These are phyloP conservation scores for Ganaspis sp. DNA, from an alignment of 1,140 invertebrate genomes.

Conservation along the genomic window DNA sequence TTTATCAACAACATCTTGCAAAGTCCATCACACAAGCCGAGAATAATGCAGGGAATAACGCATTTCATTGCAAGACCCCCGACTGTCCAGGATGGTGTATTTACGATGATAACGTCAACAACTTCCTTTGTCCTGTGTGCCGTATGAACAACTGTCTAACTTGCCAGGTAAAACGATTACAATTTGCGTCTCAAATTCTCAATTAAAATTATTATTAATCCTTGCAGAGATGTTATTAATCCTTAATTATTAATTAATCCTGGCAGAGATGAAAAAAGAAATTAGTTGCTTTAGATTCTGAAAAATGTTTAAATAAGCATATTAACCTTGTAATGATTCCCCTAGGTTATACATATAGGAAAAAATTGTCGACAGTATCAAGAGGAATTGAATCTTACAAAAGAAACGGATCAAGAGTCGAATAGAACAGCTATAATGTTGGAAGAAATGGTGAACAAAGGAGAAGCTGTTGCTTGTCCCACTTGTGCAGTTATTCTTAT, in stretches of 20 bases:
- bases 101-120: constrained; percentile 91
- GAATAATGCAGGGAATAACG: constrained; percentile 85
- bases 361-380: constrained; percentile 92
- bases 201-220: neutral
- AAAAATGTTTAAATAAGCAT: too few species aligned
- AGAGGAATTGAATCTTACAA: constrained; percentile 82
- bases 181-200: neutral
- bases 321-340: too few species aligned
- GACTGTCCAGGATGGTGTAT: constrained; percentile 94
- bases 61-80: constrained; percentile 93
- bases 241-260: too few species aligned
- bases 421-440: constrained; percentile 87
- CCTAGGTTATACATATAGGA: constrained; percentile 88
- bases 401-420: constrained; percentile 81
- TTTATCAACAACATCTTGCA: constrained; percentile 89
- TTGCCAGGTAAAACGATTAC: constrained; percentile 83
- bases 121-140: constrained; percentile 92
- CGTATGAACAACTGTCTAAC: constrained; percentile 89
- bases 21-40: constrained; percentile 90
- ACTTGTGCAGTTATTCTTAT: constrained; percentile 89
- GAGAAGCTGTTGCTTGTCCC: constrained; percentile 92
- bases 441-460: constrained; percentile 87
- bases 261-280: too few species aligned
- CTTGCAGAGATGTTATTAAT: too few species aligned
- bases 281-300: too few species aligned